These are phyloP conservation scores for Strigamia maritima DNA, from an alignment of 2,888 invertebrate genomes.

Conservation along the genomic window DNA sequence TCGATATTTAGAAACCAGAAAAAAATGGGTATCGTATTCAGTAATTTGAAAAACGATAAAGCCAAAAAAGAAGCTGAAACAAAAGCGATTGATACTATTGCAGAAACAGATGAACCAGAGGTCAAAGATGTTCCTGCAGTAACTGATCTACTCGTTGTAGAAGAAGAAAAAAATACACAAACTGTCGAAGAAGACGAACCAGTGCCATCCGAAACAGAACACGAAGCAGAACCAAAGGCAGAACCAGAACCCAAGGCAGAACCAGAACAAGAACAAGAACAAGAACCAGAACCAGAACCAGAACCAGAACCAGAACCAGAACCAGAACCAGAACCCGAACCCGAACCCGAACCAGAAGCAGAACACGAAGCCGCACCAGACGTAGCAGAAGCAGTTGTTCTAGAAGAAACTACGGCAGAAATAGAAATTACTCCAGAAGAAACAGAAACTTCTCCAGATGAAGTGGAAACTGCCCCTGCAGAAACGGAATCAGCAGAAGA, in stretches of 20 bases:
- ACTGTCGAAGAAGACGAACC: not conserved
- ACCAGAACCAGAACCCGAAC: not conserved
- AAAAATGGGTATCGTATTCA: not conserved
- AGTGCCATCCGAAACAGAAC: not conserved
- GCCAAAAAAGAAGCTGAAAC: not conserved
- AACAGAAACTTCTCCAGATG: not conserved
- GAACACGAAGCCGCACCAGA: not conserved
- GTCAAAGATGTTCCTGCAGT: not conserved
- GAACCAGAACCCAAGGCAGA: not conserved
- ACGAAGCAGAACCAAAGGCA: not conserved
- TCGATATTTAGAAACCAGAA: not conserved
- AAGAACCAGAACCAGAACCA: not conserved
- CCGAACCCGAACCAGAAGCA: not conserved
- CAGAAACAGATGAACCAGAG: not conserved
- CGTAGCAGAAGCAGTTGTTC: not conserved
- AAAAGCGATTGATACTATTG: not conserved
- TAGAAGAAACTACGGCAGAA: not conserved
- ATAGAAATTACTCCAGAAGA: not conserved
- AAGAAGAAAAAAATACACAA: not conserved
- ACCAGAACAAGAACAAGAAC: not conserved
- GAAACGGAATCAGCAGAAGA: not conserved
- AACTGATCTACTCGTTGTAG: not conserved
- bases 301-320: not conserved
- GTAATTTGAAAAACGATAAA: conserved; percentile 11
- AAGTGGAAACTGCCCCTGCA: not conserved